phyloP scores from a whole-genome alignment of 2,888 invertebrate species.

The Teinopalpus imperialis region DNA sequence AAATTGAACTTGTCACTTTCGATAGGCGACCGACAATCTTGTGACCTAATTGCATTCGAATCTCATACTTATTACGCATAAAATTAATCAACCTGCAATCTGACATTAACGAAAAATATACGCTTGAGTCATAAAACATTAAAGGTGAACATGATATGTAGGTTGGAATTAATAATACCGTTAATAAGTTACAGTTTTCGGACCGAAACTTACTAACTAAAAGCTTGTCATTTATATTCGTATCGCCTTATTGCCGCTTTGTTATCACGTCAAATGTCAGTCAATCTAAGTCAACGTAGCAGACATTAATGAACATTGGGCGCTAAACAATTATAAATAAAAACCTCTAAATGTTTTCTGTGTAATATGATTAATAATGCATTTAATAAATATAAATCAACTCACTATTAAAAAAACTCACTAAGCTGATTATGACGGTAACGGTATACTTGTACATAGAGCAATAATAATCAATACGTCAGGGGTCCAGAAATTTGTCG shows the following conservation, averaged over 20 bases:
- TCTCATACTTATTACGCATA: conserved; percentile 9
- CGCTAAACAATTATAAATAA: background rate
- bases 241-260: conserved; percentile 1
- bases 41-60: conserved; percentile 12
- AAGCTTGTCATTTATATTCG: conserved; percentile 17
- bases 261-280: conserved; percentile 9
- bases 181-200: conserved; percentile 38
- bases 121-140: conserved; percentile 4
- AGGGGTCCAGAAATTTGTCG: conserved; percentile 42
- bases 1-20: conserved; percentile 20
- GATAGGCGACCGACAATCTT: conserved; percentile 4
- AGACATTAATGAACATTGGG: conserved; percentile 39
- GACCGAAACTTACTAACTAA: conserved; percentile 9
- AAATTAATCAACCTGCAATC: conserved; percentile 20
- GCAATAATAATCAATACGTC: conserved; percentile 44
- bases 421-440: no score
- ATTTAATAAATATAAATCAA: background rate
- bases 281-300: conserved; percentile 42
- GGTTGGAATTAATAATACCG: conserved; percentile 20
- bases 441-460: background rate
- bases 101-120: conserved; percentile 4
- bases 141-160: conserved; percentile 36
- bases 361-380: background rate
- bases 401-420: no score
- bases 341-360: no score